Evolutionary conservation across 2,888 invertebrate species (phyloP).

Genomic region (Orthonevra nobilis): DNA sequence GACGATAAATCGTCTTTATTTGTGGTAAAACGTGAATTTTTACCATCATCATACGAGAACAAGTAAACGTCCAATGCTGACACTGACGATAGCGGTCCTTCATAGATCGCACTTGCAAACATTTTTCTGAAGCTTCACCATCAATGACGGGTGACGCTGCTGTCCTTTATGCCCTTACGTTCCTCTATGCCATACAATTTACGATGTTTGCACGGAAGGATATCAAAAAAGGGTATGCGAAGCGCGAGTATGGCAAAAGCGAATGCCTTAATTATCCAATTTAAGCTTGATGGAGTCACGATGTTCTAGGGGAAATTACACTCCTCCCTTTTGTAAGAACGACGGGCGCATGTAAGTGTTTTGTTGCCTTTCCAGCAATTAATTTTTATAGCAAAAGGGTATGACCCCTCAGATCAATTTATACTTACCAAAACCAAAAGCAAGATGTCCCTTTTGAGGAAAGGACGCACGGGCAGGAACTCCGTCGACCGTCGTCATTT

Average conservation of each 20-base stretch:
- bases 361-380: conserved; percentile 48
- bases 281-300: conserved; percentile 55
- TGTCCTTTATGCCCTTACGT: conserved; percentile 12
- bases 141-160: conserved; percentile 24
- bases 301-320: conserved; percentile 50
- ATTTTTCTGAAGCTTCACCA: conserved; percentile 29
- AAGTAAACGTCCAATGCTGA: neutral
- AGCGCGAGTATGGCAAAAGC: conserved; percentile 5
- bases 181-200: conserved; percentile 26
- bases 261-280: conserved; percentile 64
- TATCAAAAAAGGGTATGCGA: conserved; percentile 48
- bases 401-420: conserved; percentile 15
- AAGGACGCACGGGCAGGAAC: neutral
- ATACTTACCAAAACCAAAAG: conserved; percentile 6
- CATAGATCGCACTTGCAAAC: conserved; percentile 32
- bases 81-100: no score
- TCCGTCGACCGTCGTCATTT: conserved; percentile 3
- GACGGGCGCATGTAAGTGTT: conserved; percentile 37
- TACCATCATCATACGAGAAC: conserved; percentile 32
- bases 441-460: neutral
- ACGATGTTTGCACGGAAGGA: conserved; percentile 45
- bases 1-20: conserved; percentile 59
- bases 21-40: conserved; percentile 48
- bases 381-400: conserved; percentile 34
- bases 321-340: conserved; percentile 11